Evolutionary conservation across 2,113 vertebrate species (phyloP).

Genomic region (Psilopogon haemacephalus): DNA sequence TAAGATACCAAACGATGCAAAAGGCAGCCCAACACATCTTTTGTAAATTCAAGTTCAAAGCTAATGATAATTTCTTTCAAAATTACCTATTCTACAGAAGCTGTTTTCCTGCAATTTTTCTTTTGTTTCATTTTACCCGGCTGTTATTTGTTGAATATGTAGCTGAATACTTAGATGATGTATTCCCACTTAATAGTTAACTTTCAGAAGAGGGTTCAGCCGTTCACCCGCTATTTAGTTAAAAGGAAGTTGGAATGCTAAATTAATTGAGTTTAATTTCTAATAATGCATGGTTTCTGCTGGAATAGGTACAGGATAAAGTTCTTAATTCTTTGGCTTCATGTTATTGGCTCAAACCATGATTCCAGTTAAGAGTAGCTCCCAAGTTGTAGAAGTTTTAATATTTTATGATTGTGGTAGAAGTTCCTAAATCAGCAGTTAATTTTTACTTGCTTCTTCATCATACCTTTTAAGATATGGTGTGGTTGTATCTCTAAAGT

Average conservation of each 20-base stretch:
- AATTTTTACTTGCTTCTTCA: neutral
- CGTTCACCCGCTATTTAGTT: neutral
- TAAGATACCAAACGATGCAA: neutral
- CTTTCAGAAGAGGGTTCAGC: neutral
- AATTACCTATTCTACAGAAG: neutral
- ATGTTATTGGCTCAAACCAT: neutral
- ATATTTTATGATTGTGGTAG: neutral
- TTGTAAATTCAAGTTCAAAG: neutral
- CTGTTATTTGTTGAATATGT: neutral
- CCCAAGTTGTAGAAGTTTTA: neutral
- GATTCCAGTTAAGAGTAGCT: neutral
- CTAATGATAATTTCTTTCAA: neutral
- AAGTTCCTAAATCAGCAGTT: neutral
- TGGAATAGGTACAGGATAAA: neutral
- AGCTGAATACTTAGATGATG: neutral
- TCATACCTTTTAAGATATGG: neutral
- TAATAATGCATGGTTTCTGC: neutral
- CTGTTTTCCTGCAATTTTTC: neutral
- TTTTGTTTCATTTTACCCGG: neutral
- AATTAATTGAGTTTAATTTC: neutral
- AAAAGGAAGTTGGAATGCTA: neutral
- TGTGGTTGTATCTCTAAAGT: neutral
- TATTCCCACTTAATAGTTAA: neutral
- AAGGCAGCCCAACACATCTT: neutral
- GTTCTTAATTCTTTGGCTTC: neutral